phyloP scores from a whole-genome alignment of 2,797 vertebrate genomes.

The Karalla daura region DNA sequence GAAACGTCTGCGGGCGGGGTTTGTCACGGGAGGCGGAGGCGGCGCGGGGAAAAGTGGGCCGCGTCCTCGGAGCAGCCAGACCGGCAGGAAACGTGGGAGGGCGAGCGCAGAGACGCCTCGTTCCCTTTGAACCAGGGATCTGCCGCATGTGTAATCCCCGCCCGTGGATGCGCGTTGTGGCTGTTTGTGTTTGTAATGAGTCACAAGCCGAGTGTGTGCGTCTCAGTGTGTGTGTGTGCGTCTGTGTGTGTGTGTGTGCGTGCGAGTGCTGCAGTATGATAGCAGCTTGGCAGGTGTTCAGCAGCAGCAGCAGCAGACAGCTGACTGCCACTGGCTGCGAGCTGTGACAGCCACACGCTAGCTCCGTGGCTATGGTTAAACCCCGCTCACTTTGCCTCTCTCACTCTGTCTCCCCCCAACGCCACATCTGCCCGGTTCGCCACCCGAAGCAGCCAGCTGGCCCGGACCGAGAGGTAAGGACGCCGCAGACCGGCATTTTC shows the following conservation, averaged over 20 bases:
- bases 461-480: constrained; percentile 86
- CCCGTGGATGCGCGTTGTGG: not conserved
- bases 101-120: not conserved
- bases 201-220: constrained; percentile 22
- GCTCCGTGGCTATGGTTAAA: constrained; percentile 43
- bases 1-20: constrained; percentile 35
- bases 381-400: constrained; percentile 48
- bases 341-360: constrained; percentile 59
- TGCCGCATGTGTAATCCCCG: not conserved
- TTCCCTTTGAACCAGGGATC: no score
- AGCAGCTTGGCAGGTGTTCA: constrained; percentile 54
- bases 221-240: no score
- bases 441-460: constrained; percentile 82
- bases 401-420: constrained; percentile 29
- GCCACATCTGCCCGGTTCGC: constrained; percentile 13
- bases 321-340: constrained; percentile 24
- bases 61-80: constrained; percentile 25
- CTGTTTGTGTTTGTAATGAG: constrained; percentile 24
- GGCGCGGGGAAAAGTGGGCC: constrained; percentile 37
- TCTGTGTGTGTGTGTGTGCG: no score
- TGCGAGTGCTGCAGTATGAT: constrained; percentile 50
- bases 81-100: constrained; percentile 10
- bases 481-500: not conserved
- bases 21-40: constrained; percentile 46
- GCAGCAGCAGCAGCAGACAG: constrained; percentile 29